These are phyloP conservation scores for Apostichopus parvimensis DNA, from an alignment of 35 echinoderm and acorn worm species.

Conservation along the genomic window DNA sequence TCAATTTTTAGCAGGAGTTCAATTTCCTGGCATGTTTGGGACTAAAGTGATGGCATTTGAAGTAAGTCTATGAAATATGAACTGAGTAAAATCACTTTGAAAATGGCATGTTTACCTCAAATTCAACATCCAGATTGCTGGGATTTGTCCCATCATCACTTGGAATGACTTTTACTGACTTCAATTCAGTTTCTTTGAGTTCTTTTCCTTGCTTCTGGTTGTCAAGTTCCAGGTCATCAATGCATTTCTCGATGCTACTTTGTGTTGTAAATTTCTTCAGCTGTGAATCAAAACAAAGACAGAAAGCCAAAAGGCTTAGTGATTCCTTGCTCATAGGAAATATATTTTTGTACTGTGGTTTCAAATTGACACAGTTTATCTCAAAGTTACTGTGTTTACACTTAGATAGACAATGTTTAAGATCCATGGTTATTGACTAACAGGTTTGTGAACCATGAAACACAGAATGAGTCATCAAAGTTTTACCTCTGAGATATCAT, in stretches of 20 bases:
- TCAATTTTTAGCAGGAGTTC: no score
- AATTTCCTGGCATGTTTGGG: no score
- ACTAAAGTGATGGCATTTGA: no score
- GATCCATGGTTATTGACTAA: no score
- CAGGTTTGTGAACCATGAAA: no score
- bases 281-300: neutral
- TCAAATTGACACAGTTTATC: neutral
- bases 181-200: neutral
- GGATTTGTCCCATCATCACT: neutral
- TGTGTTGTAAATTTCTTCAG: slow-evolving; percentile 30
- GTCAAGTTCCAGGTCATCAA: neutral
- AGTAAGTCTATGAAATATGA: no score
- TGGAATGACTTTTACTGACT: neutral
- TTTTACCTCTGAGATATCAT: no score
- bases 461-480: no score
- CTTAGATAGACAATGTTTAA: no score
- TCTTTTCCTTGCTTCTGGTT: neutral
- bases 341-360: neutral
- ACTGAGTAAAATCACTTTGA: no score
- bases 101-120: neutral
- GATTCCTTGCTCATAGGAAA: neutral
- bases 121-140: neutral
- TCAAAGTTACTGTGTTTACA: neutral
- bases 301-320: neutral
- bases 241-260: slow-evolving; percentile 1